Evolutionary conservation across 1,140 invertebrate genomes (phyloP).

Genomic region (Conus ventricosus): DNA sequence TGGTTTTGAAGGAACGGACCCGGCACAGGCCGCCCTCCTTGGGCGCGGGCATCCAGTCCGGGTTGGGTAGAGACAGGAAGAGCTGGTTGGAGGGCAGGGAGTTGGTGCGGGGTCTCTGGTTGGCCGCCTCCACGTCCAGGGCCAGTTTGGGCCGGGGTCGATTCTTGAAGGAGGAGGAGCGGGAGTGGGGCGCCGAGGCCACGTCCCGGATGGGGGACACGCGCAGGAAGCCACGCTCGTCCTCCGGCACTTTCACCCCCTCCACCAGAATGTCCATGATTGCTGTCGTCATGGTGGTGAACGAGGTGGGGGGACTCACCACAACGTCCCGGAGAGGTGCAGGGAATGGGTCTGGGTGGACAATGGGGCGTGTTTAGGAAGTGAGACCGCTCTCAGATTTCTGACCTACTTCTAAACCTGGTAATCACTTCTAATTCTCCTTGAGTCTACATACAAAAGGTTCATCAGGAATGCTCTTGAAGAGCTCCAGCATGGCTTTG

Average conservation of each 20-base stretch:
- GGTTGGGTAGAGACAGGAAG: slow-evolving; percentile 37
- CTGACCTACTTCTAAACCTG: neutral
- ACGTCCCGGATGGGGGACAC: slow-evolving; percentile 29
- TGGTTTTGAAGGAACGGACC: slow-evolving; percentile 88
- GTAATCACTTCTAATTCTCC: neutral
- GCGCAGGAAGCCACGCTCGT: slow-evolving; percentile 32
- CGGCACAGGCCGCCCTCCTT: slow-evolving; percentile 21
- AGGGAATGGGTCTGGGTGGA: neutral
- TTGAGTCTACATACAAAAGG: no score
- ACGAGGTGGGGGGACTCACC: neutral
- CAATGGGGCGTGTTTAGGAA: neutral
- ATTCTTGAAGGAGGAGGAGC: slow-evolving; percentile 61
- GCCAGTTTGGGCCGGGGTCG: slow-evolving; percentile 53
- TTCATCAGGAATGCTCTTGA: no score
- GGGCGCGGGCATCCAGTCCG: slow-evolving; percentile 7
- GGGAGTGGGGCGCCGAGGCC: slow-evolving; percentile 51
- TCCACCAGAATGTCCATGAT: slow-evolving; percentile 44
- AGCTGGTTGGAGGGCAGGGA: slow-evolving; percentile 36
- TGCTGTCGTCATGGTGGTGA: neutral
- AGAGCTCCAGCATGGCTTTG: no score
- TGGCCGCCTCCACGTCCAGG: slow-evolving; percentile 58
- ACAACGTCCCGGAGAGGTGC: no score
- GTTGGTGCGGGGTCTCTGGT: slow-evolving; percentile 47
- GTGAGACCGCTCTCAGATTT: neutral
- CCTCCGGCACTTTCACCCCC: slow-evolving; percentile 35